These are phyloP conservation scores for Orchesella cincta DNA, from an alignment of 1,140 invertebrate species.

Conservation along the genomic window DNA sequence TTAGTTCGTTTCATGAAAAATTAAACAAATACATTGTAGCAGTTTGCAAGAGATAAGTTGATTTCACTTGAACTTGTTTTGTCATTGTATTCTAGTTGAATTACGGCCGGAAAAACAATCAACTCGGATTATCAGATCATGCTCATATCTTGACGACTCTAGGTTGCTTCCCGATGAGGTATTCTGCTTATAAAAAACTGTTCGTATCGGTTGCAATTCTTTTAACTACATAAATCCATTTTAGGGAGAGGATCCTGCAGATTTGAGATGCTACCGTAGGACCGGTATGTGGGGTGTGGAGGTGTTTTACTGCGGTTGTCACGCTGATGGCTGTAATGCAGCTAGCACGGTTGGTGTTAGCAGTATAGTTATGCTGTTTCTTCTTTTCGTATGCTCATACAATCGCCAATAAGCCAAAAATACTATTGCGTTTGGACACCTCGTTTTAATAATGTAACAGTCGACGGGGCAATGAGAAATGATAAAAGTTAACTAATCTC, in stretches of 20 bases:
- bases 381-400: no score
- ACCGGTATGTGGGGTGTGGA: constrained; percentile 72
- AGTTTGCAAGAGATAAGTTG: no score
- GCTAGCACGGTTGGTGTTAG: no score
- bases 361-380: no score
- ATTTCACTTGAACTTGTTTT: constrained; percentile 15
- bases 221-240: background rate
- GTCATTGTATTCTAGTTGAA: background rate
- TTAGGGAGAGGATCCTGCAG: background rate
- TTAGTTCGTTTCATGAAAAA: background rate
- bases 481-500: no score
- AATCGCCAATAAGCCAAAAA: no score
- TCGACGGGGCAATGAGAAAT: no score
- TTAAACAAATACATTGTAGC: no score
- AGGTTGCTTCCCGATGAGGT: background rate
- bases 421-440: no score
- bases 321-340: constrained; percentile 71
- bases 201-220: background rate
- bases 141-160: background rate
- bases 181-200: no score
- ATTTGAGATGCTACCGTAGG: constrained; percentile 50
- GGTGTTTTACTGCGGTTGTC: constrained; percentile 72
- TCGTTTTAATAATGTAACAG: no score
- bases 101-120: background rate
- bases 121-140: background rate